Conservation (phyloP, 2,888 invertebrate genomes). For the Euclidia mi region DNA sequence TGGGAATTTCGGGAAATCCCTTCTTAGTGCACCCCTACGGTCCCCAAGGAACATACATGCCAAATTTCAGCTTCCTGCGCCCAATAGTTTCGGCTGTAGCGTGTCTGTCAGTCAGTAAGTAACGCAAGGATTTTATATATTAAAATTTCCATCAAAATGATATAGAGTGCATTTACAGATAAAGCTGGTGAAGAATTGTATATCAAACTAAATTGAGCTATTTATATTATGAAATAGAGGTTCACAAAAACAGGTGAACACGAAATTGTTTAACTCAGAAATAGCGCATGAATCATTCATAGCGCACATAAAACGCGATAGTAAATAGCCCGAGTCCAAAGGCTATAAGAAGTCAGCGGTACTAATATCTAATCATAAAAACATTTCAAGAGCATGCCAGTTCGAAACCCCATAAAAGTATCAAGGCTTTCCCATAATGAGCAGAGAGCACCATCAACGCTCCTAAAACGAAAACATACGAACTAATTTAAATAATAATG, state of each 20-base stretch:
- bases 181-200: not conserved
- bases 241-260: not conserved
- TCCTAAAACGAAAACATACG: slow-evolving; percentile 46
- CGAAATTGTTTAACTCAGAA: slow-evolving; percentile 5
- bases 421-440: slow-evolving; percentile 45
- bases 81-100: no score
- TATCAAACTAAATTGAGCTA: not conserved
- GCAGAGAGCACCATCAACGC: slow-evolving; percentile 36
- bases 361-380: slow-evolving; percentile 32
- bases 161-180: not conserved
- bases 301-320: slow-evolving; percentile 8
- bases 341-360: slow-evolving; percentile 24
- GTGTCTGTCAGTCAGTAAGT: no score
- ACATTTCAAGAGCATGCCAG: slow-evolving; percentile 42
- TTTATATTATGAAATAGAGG: slow-evolving; percentile 2
- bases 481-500: slow-evolving; percentile 46
- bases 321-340: slow-evolving; percentile 19
- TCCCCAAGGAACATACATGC: no score
- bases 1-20: no score
- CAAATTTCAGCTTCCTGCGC: no score
- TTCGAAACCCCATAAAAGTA: slow-evolving; percentile 47
- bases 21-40: no score
- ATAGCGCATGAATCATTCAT: slow-evolving; percentile 16
- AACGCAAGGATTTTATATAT: no score
- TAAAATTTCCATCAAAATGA: no score